phyloP scores from a whole-genome alignment of 2,797 vertebrate species.

The Australoheros facetus region DNA sequence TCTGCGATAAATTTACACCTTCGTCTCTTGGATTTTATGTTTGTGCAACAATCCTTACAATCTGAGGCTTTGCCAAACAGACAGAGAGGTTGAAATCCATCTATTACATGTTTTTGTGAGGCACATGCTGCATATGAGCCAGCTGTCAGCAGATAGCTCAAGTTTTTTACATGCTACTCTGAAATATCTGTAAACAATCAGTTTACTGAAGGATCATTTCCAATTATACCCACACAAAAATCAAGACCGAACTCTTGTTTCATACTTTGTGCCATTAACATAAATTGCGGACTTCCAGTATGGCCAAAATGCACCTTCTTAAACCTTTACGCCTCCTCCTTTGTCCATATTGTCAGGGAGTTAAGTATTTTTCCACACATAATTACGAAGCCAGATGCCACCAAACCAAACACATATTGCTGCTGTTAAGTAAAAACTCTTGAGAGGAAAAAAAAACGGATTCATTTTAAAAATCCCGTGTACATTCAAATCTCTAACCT shows the following conservation, averaged over 20 bases:
- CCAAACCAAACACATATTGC: slow-evolving; percentile 2
- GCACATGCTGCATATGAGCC: background rate
- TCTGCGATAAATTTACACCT: background rate
- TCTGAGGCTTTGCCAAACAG: background rate
- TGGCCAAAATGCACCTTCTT: background rate
- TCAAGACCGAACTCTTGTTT: background rate
- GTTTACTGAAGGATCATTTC: background rate
- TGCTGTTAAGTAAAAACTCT: slow-evolving; percentile 29
- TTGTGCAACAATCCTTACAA: background rate
- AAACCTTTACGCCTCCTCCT: background rate
- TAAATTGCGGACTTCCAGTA: background rate
- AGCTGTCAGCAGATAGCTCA: background rate
- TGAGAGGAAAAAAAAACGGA: background rate
- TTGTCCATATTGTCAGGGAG: slow-evolving; percentile 1
- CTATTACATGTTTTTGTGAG: background rate
- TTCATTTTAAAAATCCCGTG: slow-evolving; percentile 13
- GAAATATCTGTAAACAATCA: background rate
- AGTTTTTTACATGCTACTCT: background rate
- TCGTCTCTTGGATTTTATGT: background rate
- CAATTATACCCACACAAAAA: background rate
- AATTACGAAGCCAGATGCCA: background rate
- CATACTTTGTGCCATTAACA: background rate
- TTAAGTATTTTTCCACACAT: background rate
- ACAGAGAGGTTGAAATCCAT: background rate
- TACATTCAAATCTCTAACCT: background rate